A percentile compares a stretch with the other conserved stretches of the same genome.
phyloP scores from a whole-genome alignment of 2,797 vertebrate species.

The Perodicticus potto region DNA sequence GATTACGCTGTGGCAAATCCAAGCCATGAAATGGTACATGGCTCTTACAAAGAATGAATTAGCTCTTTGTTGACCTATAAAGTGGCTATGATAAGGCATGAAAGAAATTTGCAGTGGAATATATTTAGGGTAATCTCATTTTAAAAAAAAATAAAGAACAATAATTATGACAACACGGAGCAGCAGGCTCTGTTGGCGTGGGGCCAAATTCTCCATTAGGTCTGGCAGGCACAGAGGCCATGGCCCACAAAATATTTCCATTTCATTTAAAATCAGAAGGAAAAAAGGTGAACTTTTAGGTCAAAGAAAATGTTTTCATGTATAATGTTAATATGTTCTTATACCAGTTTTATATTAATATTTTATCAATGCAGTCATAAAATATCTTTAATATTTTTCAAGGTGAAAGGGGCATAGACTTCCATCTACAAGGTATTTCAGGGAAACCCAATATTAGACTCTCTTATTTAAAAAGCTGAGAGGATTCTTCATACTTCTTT shows the following conservation, averaged over 20 bases:
- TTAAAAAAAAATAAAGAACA: not conserved
- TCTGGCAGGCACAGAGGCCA: not conserved
- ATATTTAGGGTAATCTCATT: not conserved
- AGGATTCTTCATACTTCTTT: too few species aligned
- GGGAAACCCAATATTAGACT: not conserved
- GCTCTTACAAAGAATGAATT: not conserved
- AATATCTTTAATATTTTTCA: not conserved
- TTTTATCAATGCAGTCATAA: not conserved
- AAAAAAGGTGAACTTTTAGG: not conserved
- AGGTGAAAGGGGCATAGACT: not conserved
- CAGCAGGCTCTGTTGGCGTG: not conserved
- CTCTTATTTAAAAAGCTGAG: not conserved
- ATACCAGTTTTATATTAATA: constrained; percentile 5
- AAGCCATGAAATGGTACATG: not conserved
- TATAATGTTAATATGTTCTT: not conserved
- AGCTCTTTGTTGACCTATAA: not conserved
- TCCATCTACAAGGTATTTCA: not conserved
- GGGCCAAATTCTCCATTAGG: not conserved
- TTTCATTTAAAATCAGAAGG: not conserved
- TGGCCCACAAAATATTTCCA: not conserved
- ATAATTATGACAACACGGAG: not conserved
- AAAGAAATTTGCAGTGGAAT: not conserved
- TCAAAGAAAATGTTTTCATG: not conserved
- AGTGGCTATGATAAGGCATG: not conserved
- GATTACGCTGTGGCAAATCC: not conserved